A percentile compares a stretch with the other conserved stretches of the same genome.
Conservation (phyloP, 2,797 vertebrate genomes). For the Adrianichthys oophorus region DNA sequence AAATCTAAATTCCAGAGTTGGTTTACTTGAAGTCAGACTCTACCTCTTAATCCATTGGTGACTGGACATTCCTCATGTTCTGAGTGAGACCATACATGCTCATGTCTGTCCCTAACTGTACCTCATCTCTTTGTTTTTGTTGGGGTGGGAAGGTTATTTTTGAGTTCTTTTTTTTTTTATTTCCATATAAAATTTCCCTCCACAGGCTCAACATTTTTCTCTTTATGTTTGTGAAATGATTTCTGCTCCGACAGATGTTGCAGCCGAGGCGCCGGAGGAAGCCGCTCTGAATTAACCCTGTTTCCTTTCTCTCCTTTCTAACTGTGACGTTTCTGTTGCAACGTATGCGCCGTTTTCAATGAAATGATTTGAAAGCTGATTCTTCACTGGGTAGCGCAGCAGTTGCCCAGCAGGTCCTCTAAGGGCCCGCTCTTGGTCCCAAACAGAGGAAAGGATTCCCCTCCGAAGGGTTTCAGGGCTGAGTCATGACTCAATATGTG, state of each 20-base stretch:
- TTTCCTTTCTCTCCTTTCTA: slow-evolving; percentile 53
- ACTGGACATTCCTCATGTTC: slow-evolving; percentile 78
- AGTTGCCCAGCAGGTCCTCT: slow-evolving; percentile 58
- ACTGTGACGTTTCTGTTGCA: slow-evolving; percentile 35
- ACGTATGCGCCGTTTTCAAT: slow-evolving; percentile 39
- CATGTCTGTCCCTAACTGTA: slow-evolving; percentile 71
- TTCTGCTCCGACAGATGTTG: slow-evolving; percentile 45
- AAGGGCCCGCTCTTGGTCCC: slow-evolving; percentile 58
- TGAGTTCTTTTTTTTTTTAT: slow-evolving; percentile 16
- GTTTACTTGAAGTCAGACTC: slow-evolving; percentile 78
- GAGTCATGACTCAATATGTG: slow-evolving; percentile 81
- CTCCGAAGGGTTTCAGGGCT: slow-evolving; percentile 70
- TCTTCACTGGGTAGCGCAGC: slow-evolving; percentile 46
- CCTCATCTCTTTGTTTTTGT: slow-evolving; percentile 58
- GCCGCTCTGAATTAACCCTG: slow-evolving; percentile 48
- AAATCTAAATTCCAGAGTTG: slow-evolving; percentile 71
- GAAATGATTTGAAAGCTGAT: slow-evolving; percentile 53
- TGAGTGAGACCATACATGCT: slow-evolving; percentile 78
- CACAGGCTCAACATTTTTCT: slow-evolving; percentile 33
- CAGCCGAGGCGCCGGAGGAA: slow-evolving; percentile 41
- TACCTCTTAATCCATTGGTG: slow-evolving; percentile 73
- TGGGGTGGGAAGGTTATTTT: slow-evolving; percentile 52
- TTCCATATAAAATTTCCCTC: slow-evolving; percentile 26
- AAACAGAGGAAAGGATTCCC: slow-evolving; percentile 65
- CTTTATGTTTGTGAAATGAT: slow-evolving; percentile 26